Evolutionary conservation across 2,888 invertebrate genomes (phyloP).

Genomic region (Cyrtodaria siliqua): DNA sequence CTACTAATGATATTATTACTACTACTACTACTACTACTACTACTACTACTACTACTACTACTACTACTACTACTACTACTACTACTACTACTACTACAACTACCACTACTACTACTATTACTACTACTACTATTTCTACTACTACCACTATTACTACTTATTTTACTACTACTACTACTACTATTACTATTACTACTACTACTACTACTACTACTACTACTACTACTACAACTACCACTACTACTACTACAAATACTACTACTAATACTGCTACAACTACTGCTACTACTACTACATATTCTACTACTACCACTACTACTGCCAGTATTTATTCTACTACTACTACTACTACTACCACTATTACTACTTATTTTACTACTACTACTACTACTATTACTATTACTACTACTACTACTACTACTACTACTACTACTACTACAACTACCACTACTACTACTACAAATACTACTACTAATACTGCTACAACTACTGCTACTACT

Average conservation of each 20-base stretch:
- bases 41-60: constrained; percentile 23
- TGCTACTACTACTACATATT: no score
- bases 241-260: no score
- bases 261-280: no score
- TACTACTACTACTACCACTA: constrained; percentile 1
- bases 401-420: not conserved
- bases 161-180: constrained; percentile 27
- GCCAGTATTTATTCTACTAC: no score
- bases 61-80: constrained; percentile 16
- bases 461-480: no score
- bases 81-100: constrained; percentile 11
- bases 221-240: constrained; percentile 7
- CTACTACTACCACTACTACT: no score
- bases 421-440: not conserved
- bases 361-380: constrained; percentile 14
- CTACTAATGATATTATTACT: no score
- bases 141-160: no score
- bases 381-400: not conserved
- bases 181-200: constrained; percentile 33
- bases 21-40: no score
- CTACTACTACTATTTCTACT: no score
- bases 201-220: constrained; percentile 32
- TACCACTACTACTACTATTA: constrained; percentile 36
- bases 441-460: not conserved
- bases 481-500: no score